phyloP scores from a whole-genome alignment of 1,140 invertebrate genomes.

The Nylanderia fulva region DNA sequence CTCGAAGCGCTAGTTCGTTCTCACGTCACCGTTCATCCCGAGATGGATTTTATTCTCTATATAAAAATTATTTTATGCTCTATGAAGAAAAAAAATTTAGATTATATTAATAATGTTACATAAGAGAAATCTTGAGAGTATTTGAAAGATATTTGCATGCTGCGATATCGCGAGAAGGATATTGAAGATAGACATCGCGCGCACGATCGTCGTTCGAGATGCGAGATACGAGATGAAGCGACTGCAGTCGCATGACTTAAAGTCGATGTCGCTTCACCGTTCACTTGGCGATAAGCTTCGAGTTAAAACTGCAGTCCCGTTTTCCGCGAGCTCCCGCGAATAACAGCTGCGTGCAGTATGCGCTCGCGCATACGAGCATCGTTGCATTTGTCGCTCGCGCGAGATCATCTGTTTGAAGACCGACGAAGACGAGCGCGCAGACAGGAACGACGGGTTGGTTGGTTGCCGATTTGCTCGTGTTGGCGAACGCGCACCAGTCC shows the following conservation, averaged over 20 bases:
- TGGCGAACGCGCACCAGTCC: constrained; percentile 27
- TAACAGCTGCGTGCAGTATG: neutral
- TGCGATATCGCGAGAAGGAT: neutral
- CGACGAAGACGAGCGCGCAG: neutral
- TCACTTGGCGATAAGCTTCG: constrained; percentile 17
- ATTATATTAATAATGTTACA: neutral
- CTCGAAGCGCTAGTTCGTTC: neutral
- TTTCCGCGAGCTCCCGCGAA: constrained; percentile 7
- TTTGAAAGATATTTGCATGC: constrained; percentile 1
- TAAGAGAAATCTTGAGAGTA: too few relatives aligned
- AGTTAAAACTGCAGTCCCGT: constrained; percentile 51
- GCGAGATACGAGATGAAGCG: neutral
- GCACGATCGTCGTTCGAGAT: neutral
- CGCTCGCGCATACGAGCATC: neutral
- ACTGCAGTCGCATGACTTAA: neutral
- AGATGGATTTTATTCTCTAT: neutral
- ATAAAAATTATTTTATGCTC: neutral
- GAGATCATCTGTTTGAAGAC: constrained; percentile 41
- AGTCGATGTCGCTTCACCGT: neutral
- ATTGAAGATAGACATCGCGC: neutral
- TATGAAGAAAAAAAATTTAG: neutral
- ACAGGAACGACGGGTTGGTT: neutral
- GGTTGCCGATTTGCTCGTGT: constrained; percentile 14
- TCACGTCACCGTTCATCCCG: neutral
- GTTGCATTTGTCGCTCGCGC: neutral